These are phyloP conservation scores for Tiphia femorata DNA, from an alignment of 2,888 invertebrate genomes.

Conservation along the genomic window DNA sequence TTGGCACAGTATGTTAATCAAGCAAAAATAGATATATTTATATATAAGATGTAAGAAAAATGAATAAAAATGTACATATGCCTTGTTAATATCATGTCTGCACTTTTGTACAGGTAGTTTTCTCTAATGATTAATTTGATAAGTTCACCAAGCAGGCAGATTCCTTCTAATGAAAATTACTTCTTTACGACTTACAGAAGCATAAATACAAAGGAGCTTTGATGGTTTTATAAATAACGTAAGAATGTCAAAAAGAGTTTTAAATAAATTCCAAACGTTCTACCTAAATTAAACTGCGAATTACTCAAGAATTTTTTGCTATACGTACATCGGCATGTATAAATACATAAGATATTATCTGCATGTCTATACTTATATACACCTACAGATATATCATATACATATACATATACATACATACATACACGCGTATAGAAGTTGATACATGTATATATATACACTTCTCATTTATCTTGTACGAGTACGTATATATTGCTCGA, in stretches of 20 bases:
- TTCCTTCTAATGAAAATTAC: conserved; percentile 16
- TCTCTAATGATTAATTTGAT: too few relatives aligned
- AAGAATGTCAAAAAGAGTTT: conserved; percentile 24
- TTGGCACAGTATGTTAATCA: conserved; percentile 61
- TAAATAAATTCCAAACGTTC: conserved; percentile 28
- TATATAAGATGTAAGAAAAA: conserved; percentile 21
- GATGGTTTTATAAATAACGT: conserved; percentile 22
- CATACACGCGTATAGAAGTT: conserved; percentile 8
- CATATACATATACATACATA: conserved; percentile 20
- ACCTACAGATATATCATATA: conserved; percentile 11
- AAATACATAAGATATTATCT: conserved; percentile 3
- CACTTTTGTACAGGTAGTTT: neutral
- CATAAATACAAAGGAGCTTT: conserved; percentile 20
- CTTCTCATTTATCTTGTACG: too few relatives aligned
- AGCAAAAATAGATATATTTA: conserved; percentile 44
- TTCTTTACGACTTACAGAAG: conserved; percentile 13
- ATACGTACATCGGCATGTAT: neutral
- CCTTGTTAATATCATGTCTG: conserved; percentile 7
- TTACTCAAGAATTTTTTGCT: conserved; percentile 24
- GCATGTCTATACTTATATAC: conserved; percentile 8
- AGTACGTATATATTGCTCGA: conserved; percentile 32
- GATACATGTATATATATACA: conserved; percentile 17
- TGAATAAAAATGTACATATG: conserved; percentile 27
- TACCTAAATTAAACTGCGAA: conserved; percentile 25
- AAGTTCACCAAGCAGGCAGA: too few relatives aligned